These are phyloP conservation scores for Apantesis nais DNA, from an alignment of 2,888 invertebrate genomes.

Conservation along the genomic window DNA sequence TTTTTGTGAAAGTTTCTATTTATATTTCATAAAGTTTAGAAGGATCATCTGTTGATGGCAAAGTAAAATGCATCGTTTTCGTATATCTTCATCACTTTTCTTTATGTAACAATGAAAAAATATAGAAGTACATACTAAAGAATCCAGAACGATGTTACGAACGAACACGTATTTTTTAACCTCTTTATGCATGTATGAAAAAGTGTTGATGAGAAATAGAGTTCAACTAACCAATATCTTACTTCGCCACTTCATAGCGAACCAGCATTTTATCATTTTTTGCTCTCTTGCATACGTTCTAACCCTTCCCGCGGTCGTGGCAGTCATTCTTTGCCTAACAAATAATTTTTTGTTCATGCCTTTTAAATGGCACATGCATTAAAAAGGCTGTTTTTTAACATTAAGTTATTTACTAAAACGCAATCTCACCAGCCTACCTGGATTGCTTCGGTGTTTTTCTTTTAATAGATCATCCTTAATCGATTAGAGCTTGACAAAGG, in stretches of 20 bases:
- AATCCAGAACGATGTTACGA: not conserved
- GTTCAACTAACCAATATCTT: conserved; percentile 49
- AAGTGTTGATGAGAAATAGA: not conserved
- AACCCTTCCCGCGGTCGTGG: conserved; percentile 80
- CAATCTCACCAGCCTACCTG: conserved; percentile 83
- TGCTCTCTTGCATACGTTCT: conserved; percentile 71
- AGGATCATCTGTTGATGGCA: conserved; percentile 8
- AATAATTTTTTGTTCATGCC: conserved; percentile 75
- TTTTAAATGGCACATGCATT: conserved; percentile 85
- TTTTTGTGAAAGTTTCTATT: conserved; percentile 3
- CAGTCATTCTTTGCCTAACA: conserved; percentile 79
- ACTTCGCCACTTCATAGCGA: conserved; percentile 53
- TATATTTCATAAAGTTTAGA: not conserved
- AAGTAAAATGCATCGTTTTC: conserved; percentile 13
- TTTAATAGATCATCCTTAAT: conserved; percentile 79
- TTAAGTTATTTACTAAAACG: conserved; percentile 75
- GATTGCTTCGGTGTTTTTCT: conserved; percentile 67
- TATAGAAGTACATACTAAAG: not conserved
- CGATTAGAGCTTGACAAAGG: conserved; percentile 69
- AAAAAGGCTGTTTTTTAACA: conserved; percentile 72
- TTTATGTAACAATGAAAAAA: not conserved
- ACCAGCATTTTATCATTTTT: conserved; percentile 73
- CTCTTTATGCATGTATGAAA: not conserved
- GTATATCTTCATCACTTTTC: not conserved
- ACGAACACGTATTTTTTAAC: not conserved